A percentile compares a stretch with the other conserved stretches of the same genome.
These are phyloP conservation scores for Tokudaia muenninki DNA, from an alignment of 2,797 vertebrate genomes.

Conservation along the genomic window DNA sequence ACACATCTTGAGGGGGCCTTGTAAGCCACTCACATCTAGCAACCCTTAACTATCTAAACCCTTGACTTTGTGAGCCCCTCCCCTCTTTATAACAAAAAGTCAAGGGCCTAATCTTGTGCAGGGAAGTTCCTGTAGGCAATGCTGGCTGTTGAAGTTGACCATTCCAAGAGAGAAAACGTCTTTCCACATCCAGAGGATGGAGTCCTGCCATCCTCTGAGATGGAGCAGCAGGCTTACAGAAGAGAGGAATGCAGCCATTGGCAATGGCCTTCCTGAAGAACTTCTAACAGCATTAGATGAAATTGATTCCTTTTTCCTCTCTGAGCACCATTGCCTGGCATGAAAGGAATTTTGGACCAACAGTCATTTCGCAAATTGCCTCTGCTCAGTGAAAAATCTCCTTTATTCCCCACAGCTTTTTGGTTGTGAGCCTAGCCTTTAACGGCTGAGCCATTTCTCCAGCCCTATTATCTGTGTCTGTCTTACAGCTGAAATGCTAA, in stretches of 20 bases:
- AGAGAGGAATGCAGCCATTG: not conserved
- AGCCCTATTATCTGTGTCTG: conserved; percentile 33
- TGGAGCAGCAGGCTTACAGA: not conserved
- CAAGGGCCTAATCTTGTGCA: not conserved
- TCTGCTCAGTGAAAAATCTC: conserved; percentile 46
- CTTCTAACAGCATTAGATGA: not conserved
- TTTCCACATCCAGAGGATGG: not conserved
- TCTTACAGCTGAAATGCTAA: conserved; percentile 54
- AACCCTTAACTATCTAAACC: not conserved
- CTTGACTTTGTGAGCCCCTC: not conserved
- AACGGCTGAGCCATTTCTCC: not conserved
- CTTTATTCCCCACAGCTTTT: conserved; percentile 6
- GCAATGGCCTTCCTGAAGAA: not conserved
- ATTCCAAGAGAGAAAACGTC: not conserved
- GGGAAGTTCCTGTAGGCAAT: not conserved
- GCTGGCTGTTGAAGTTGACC: not conserved
- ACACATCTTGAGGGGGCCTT: not conserved
- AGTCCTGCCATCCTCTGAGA: not conserved
- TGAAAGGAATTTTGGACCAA: conserved; percentile 57
- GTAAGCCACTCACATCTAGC: not conserved
- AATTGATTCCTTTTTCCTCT: conserved; percentile 1
- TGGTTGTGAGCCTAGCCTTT: not conserved
- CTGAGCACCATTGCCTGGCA: not conserved
- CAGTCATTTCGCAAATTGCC: conserved; percentile 46
- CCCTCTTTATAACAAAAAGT: not conserved